Evolutionary conservation across 2,888 invertebrate genomes (phyloP).

Genomic region (Tipula unca): DNA sequence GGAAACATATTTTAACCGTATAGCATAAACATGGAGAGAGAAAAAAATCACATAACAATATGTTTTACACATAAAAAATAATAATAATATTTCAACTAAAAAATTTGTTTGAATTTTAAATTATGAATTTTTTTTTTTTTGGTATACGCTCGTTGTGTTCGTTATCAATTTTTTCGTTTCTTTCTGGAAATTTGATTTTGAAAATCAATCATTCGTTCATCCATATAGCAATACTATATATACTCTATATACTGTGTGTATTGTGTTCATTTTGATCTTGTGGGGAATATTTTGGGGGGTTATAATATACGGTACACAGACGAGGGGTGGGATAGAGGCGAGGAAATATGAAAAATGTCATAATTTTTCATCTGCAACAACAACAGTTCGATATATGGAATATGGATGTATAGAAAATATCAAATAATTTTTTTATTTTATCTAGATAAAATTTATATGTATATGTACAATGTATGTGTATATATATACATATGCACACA

Average conservation of each 20-base stretch:
- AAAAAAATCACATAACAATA: not conserved
- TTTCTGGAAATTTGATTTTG: not conserved
- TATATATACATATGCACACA: not conserved
- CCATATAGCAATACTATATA: not conserved
- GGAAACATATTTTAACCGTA: not conserved
- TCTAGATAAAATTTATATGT: not conserved
- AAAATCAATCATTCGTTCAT: conserved; percentile 8
- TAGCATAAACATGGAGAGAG: not conserved
- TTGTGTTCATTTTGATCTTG: not conserved
- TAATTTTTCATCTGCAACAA: not conserved
- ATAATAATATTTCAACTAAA: not conserved
- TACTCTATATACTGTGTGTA: too few relatives aligned
- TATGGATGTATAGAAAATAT: not conserved
- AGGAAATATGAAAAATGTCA: not conserved
- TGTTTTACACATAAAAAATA: not conserved
- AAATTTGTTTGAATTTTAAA: conserved; percentile 14
- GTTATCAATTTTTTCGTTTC: not conserved
- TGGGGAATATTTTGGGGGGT: not conserved
- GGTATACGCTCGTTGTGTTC: not conserved
- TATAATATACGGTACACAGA: not conserved
- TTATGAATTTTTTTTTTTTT: not conserved
- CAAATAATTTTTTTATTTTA: not conserved
- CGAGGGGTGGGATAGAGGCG: not conserved
- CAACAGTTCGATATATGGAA: too few relatives aligned
- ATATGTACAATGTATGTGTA: not conserved